Conservation (phyloP, 2,113 vertebrate genomes). For the Telmatochromis brachygnathus region DNA sequence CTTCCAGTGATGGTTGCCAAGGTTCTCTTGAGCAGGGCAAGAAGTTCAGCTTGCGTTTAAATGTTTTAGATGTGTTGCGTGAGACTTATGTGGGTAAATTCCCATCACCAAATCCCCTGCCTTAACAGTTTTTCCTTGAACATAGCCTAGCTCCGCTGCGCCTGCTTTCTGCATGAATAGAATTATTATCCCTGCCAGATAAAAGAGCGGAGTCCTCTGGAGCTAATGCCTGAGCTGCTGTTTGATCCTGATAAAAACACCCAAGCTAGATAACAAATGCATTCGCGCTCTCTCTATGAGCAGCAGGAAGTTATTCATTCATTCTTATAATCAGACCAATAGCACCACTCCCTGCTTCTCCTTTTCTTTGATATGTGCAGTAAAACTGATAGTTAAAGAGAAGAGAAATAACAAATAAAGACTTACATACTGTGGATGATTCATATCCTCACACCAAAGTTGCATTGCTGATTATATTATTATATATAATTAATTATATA, state of each 20-base stretch:
- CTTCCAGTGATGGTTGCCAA: neutral
- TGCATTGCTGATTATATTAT: neutral
- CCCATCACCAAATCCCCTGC: slow-evolving; percentile 25
- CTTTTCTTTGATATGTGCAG: neutral
- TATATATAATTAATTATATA: neutral
- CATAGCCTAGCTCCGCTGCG: neutral
- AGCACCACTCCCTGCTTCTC: slow-evolving; percentile 18
- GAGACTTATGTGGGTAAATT: slow-evolving; percentile 21
- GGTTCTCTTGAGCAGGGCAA: neutral
- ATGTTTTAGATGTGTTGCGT: neutral
- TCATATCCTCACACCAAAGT: neutral
- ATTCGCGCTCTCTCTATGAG: neutral
- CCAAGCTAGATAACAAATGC: slow-evolving; percentile 40
- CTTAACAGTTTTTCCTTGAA: slow-evolving; percentile 39
- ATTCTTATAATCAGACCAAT: slow-evolving; percentile 33
- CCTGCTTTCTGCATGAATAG: slow-evolving; percentile 28
- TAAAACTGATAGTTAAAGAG: neutral
- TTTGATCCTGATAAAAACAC: slow-evolving; percentile 64
- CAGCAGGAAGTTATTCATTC: slow-evolving; percentile 63
- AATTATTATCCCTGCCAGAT: slow-evolving; percentile 47
- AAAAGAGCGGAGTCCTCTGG: slow-evolving; percentile 54
- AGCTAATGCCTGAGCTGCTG: slow-evolving; percentile 40
- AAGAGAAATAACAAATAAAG: neutral
- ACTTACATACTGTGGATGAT: neutral
- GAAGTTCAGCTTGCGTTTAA: neutral